phyloP scores from a whole-genome alignment of 2,113 vertebrate genomes.

The Greenwoodochromis staneri region DNA sequence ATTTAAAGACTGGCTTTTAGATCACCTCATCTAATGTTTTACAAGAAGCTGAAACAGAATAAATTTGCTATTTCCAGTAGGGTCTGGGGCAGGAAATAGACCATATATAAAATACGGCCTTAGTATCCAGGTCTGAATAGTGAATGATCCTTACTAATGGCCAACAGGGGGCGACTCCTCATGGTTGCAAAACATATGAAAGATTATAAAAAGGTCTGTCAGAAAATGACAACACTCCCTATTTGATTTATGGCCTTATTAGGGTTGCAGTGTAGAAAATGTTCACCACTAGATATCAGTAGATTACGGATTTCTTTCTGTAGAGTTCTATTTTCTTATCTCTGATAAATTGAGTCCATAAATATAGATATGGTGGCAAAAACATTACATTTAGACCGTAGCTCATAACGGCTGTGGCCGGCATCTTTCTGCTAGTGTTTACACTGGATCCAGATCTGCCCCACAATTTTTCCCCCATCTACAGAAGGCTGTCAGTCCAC shows the following conservation, averaged over 20 bases:
- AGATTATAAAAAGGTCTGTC: background rate
- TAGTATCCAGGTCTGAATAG: background rate
- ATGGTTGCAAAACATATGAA: background rate
- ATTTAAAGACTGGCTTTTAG: background rate
- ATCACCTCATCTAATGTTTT: background rate
- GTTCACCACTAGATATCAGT: background rate
- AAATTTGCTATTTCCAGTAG: background rate
- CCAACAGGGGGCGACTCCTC: background rate
- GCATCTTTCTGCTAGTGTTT: background rate
- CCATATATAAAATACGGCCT: background rate
- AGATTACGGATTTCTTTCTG: background rate
- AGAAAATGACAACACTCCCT: background rate
- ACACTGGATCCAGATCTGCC: background rate
- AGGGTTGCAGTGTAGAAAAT: background rate
- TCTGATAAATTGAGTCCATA: background rate
- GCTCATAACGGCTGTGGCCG: background rate
- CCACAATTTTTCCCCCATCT: background rate
- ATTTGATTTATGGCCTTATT: background rate
- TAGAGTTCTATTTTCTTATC: background rate
- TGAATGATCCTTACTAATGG: background rate
- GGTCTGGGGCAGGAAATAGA: background rate
- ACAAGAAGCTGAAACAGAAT: background rate
- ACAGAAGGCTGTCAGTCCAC: background rate
- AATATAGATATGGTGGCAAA: background rate
- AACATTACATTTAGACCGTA: background rate